Base-by-base conservation (phyloP, 2,797 vertebrate genomes). In the Bufotes viridis region DNA sequence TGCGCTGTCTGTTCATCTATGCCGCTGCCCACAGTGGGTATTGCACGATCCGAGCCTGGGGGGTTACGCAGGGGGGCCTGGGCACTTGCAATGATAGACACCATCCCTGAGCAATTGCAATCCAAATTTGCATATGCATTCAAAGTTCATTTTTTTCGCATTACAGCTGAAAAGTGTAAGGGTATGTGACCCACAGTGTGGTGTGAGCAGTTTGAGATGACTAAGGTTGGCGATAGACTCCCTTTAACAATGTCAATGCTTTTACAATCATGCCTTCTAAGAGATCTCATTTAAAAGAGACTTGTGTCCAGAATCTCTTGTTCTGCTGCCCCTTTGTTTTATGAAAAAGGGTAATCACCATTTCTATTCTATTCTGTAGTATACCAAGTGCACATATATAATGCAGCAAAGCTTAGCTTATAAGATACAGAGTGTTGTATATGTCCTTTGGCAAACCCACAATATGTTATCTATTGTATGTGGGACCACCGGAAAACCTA, bases 231-330 rank as follows among this genome's bases (percentile, higher is more conserved):
- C 29, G 29, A 34, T 34, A 34, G 29, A 34, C 29, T 85, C 29
- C 57, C 79, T 26, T n/a, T 86, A 67, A 53, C 75, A 86, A 42
- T 60, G 63, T 63, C 26, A 49, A 76, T 76, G 29, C 29, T 49
- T 75, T 84, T 34, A 42, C 76, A 84, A 51, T 34, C 72, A n/a
- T 63, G 49, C 84, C 84, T 72, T 80, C 88, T 83, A 80, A 78
- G 85, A 69, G 53, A 69, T 67, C 63, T 80, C 83, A 87, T 89
- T 65, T 61, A 63, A 78, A 82, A 84, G 18, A 82, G 84, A 15
- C 63, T 89, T 42, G 75, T 84, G 75, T 82, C 85, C 85, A 24
- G 63, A 22, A 29, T 17, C 70, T 80, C 55, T 63, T 17, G 14
- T 72, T 60, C 70, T 67, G 20, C 53, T 26, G 61, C 42, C 17